phyloP scores from a whole-genome alignment of 1,140 invertebrate genomes.

The Acyrthosiphon pisum region DNA sequence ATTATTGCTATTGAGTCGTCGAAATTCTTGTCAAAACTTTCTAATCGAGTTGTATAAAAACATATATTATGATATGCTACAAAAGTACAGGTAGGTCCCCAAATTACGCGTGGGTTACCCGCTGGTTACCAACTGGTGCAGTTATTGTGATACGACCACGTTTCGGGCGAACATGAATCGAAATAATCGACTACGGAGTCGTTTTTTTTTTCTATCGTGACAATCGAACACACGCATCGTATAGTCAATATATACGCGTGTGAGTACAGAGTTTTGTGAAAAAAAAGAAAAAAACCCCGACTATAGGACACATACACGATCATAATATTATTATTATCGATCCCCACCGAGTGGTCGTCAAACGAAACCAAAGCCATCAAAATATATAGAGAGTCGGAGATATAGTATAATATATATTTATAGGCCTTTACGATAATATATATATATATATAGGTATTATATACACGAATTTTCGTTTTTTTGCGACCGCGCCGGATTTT shows the following conservation, averaged over 20 bases:
- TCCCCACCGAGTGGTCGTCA: neutral
- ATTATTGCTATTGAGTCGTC: neutral
- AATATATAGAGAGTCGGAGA: neutral
- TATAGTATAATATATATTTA: too few relatives aligned
- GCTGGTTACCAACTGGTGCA: neutral
- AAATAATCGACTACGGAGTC: neutral
- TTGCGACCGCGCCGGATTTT: slow-evolving; percentile 14
- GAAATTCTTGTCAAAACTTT: neutral
- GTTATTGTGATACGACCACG: neutral
- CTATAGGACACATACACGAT: neutral
- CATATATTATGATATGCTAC: neutral
- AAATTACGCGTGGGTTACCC: neutral
- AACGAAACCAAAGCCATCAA: neutral
- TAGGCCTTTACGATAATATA: too few relatives aligned
- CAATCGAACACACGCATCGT: neutral
- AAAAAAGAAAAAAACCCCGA: neutral
- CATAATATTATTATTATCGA: slow-evolving; percentile 5
- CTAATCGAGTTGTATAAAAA: neutral
- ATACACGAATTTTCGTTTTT: neutral
- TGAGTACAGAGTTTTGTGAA: neutral
- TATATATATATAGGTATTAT: too few relatives aligned
- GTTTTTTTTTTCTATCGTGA: neutral
- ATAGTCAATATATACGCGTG: too few relatives aligned
- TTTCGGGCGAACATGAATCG: neutral
- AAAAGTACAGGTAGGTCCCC: too few relatives aligned